phyloP scores from a whole-genome alignment of 2,888 invertebrate species.

The Melinaea menophilus region DNA sequence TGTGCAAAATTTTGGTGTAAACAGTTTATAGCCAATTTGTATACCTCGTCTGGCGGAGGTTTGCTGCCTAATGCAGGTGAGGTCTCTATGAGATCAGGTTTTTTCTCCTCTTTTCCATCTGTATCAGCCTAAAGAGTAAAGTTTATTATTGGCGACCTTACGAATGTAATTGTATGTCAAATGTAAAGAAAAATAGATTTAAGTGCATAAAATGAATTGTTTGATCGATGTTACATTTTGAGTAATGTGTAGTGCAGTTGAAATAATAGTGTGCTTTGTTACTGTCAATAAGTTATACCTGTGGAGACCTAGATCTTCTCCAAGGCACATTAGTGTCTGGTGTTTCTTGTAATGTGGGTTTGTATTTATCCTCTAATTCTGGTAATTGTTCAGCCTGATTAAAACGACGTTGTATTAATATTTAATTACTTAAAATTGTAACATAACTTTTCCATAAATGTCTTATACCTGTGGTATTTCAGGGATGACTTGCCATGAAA shows the following conservation, averaged over 20 bases:
- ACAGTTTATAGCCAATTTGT: slow-evolving; percentile 44
- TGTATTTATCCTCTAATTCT: slow-evolving; percentile 65
- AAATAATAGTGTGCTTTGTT: slow-evolving; percentile 18
- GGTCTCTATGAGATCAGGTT: slow-evolving; percentile 58
- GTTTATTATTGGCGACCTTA: slow-evolving; percentile 64
- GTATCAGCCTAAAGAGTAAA: slow-evolving; percentile 70
- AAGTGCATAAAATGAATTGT: slow-evolving; percentile 11
- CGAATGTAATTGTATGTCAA: slow-evolving; percentile 37
- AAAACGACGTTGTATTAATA: slow-evolving; percentile 29
- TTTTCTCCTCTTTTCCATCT: slow-evolving; percentile 56
- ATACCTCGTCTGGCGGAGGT: slow-evolving; percentile 67
- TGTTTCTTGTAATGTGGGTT: slow-evolving; percentile 64
- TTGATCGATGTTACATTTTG: slow-evolving; percentile 12
- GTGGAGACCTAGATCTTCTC: slow-evolving; percentile 65
- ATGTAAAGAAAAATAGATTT: slow-evolving; percentile 11
- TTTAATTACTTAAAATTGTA: slow-evolving; percentile 12
- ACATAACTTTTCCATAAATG: slow-evolving; percentile 11
- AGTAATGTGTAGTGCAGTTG: slow-evolving; percentile 14
- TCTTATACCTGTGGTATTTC: slow-evolving; percentile 66
- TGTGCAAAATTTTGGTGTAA: slow-evolving; percentile 39
- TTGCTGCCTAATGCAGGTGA: slow-evolving; percentile 61
- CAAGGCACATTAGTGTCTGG: slow-evolving; percentile 53
- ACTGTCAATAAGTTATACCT: slow-evolving; percentile 47
- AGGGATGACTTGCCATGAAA: slow-evolving; percentile 70
- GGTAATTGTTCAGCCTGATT: slow-evolving; percentile 70